Conservation (phyloP, 2,888 invertebrate genomes). For the Cabera pusaria region DNA sequence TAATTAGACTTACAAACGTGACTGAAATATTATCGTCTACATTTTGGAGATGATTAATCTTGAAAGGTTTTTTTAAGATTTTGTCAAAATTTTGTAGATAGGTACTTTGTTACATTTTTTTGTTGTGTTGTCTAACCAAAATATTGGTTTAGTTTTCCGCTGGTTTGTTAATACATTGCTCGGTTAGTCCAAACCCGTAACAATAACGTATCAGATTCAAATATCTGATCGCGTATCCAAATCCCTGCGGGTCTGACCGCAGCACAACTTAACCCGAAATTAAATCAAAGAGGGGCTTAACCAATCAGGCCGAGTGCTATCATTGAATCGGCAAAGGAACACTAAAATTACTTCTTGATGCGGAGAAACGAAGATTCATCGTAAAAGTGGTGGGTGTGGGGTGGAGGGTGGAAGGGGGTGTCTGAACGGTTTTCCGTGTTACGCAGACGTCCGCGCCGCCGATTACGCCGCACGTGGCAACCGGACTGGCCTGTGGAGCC, state of each 20-base stretch:
- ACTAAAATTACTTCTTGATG: constrained; percentile 84
- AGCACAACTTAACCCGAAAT: constrained; percentile 80
- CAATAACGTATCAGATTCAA: constrained; percentile 52
- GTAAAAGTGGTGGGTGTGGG: constrained; percentile 75
- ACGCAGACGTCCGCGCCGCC: constrained; percentile 72
- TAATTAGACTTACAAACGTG: constrained; percentile 44
- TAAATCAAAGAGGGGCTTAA: constrained; percentile 83
- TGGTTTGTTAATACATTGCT: constrained; percentile 29
- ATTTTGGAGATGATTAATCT: too few species aligned
- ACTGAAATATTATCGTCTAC: constrained; percentile 39
- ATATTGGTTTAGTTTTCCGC: constrained; percentile 21
- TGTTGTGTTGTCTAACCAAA: constrained; percentile 18
- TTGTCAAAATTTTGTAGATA: too few species aligned
- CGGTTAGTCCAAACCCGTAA: constrained; percentile 35
- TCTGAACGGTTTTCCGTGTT: constrained; percentile 83
- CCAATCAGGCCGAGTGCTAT: constrained; percentile 83
- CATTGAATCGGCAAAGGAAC: constrained; percentile 83
- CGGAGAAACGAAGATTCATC: constrained; percentile 83
- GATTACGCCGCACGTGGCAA: constrained; percentile 75
- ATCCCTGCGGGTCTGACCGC: constrained; percentile 70
- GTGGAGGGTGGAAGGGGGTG: constrained; percentile 50
- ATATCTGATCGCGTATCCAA: constrained; percentile 58
- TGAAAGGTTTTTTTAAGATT: too few species aligned
- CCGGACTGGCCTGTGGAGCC: constrained; percentile 61
- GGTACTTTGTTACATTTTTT: too few species aligned